These are phyloP conservation scores for Calycopis cecrops DNA, from an alignment of 1,140 invertebrate genomes.

Conservation along the genomic window DNA sequence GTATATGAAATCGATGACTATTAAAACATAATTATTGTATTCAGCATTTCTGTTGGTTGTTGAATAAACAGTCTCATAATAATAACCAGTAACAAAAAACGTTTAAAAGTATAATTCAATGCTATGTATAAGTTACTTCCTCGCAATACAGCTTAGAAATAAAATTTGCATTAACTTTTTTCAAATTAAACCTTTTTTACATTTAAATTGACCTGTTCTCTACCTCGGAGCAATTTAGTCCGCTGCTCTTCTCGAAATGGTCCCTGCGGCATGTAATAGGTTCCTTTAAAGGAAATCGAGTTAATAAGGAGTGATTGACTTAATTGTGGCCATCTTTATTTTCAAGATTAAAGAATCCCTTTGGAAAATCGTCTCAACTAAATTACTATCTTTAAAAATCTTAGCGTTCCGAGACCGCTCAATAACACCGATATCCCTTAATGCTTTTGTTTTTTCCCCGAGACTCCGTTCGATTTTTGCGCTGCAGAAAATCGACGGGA, in stretches of 20 bases:
- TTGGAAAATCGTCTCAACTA: conserved; percentile 23
- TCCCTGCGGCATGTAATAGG: conserved; percentile 64
- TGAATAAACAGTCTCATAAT: no score
- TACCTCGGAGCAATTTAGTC: conserved; percentile 61
- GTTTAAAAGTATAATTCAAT: no score
- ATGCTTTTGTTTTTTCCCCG: conserved; percentile 25
- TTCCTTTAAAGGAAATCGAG: conserved; percentile 66
- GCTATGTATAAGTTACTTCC: neutral
- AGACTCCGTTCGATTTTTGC: conserved; percentile 33
- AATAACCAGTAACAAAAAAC: no score
- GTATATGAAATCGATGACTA: no score
- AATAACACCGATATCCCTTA: conserved; percentile 15
- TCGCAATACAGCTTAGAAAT: conserved; percentile 2
- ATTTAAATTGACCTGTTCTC: conserved; percentile 65
- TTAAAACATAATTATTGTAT: no score
- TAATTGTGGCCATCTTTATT: conserved; percentile 59
- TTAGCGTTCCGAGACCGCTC: conserved; percentile 2
- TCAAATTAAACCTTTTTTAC: conserved; percentile 62
- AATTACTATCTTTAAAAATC: conserved; percentile 26
- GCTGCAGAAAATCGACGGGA: conserved; percentile 38
- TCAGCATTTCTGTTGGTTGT: no score
- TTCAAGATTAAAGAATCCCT: conserved; percentile 52
- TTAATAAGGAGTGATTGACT: conserved; percentile 69
- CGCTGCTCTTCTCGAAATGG: conserved; percentile 51
- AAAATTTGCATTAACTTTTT: conserved; percentile 25